Conservation (phyloP, 2,797 vertebrate genomes). For the Aselliscus stoliczkanus region DNA sequence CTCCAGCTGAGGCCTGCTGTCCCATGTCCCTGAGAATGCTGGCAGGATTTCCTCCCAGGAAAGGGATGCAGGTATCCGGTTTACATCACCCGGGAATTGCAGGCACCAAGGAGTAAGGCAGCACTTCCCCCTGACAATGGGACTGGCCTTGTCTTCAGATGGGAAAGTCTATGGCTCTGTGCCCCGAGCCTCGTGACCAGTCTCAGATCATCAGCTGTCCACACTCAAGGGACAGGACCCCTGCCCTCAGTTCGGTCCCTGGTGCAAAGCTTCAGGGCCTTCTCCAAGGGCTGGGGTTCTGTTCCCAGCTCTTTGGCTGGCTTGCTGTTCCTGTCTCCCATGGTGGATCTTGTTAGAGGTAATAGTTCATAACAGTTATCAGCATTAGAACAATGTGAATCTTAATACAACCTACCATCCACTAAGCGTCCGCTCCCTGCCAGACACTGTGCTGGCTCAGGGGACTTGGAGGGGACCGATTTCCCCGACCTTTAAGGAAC, state of each 20-base stretch:
- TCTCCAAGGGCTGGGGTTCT: background rate
- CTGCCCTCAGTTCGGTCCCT: background rate
- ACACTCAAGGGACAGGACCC: background rate
- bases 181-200: background rate
- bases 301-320: background rate
- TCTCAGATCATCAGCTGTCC: background rate
- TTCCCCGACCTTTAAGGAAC: background rate
- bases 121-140: background rate
- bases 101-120: background rate
- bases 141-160: background rate
- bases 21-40: constrained; percentile 38
- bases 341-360: background rate
- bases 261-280: background rate
- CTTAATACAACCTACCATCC: background rate
- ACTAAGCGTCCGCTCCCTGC: background rate
- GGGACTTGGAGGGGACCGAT: background rate
- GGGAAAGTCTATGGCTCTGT: background rate
- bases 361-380: background rate
- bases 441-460: background rate
- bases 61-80: background rate
- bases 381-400: background rate
- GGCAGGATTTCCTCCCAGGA: constrained; percentile 70
- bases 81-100: constrained; percentile 6
- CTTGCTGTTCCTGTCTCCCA: background rate
- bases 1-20: background rate